phyloP scores from a whole-genome alignment of 2,797 vertebrate species.

The Margarornis squamiger region DNA sequence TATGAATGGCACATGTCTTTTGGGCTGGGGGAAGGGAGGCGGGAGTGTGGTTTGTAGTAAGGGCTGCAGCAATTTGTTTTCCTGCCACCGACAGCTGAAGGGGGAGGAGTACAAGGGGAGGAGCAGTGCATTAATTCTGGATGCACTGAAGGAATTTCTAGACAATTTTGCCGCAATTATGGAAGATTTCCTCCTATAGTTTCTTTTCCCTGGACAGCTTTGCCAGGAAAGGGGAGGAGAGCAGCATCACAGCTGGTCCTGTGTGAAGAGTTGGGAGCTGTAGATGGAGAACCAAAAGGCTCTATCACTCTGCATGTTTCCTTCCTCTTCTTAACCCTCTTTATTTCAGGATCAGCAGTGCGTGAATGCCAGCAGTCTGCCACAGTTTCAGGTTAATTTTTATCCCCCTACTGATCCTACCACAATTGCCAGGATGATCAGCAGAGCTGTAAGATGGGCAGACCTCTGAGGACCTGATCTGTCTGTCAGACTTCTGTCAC shows the following conservation, averaged over 20 bases:
- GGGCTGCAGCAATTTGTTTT: conserved; percentile 63
- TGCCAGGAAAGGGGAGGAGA: background rate
- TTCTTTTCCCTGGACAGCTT: background rate
- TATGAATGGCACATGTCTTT: conserved; percentile 71
- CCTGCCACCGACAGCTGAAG: background rate
- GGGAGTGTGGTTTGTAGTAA: background rate
- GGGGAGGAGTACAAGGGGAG: background rate
- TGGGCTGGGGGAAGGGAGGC: conserved; percentile 41
- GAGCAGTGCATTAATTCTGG: conserved; percentile 10
- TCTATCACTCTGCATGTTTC: background rate
- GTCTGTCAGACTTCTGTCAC: conserved; percentile 11
- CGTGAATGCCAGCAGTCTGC: conserved; percentile 18
- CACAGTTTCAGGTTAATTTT: conserved; percentile 6
- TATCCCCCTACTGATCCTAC: background rate
- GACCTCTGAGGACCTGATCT: conserved; percentile 9
- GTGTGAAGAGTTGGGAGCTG: background rate
- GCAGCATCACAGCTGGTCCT: background rate
- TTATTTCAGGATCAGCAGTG: conserved; percentile 50
- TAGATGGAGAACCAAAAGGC: background rate
- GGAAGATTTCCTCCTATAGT: background rate
- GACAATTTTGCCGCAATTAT: background rate
- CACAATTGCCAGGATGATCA: conserved; percentile 14
- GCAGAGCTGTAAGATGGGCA: background rate
- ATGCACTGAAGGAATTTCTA: conserved; percentile 52
- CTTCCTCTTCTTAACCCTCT: conserved; percentile 13